Conservation (phyloP, 2,797 vertebrate species). For the Harpagifer antarcticus region DNA sequence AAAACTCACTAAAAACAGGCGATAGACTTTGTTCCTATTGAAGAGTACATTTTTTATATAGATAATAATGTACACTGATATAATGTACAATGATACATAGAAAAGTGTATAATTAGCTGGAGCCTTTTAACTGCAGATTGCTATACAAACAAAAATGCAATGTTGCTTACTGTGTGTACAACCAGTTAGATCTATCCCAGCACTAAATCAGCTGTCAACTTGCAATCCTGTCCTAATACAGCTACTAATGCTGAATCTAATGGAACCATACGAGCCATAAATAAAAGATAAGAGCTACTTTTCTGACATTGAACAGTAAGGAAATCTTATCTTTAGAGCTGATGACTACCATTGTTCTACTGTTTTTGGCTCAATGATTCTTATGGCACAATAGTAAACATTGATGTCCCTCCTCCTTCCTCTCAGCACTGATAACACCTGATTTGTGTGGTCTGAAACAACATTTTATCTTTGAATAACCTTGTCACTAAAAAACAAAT, state of each 20-base stretch:
- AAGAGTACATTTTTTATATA: too few relatives aligned
- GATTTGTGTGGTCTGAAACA: neutral
- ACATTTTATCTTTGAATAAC: neutral
- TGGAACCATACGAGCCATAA: slow-evolving; percentile 10
- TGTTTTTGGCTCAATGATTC: neutral
- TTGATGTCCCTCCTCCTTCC: neutral
- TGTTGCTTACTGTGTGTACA: neutral
- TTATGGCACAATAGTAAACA: neutral
- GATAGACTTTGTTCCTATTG: too few relatives aligned
- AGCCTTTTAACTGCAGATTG: neutral
- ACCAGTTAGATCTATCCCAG: slow-evolving; percentile 25
- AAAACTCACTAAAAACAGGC: too few relatives aligned
- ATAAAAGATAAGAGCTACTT: slow-evolving; percentile 4
- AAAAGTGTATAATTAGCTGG: neutral
- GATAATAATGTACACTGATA: too few relatives aligned
- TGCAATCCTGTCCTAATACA: slow-evolving; percentile 10
- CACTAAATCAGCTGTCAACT: slow-evolving; percentile 26
- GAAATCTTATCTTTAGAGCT: slow-evolving; percentile 10
- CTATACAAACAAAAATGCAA: neutral
- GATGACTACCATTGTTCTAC: neutral
- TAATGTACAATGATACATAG: neutral
- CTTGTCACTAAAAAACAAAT: neutral
- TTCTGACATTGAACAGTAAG: slow-evolving; percentile 13
- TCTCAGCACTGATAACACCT: neutral
- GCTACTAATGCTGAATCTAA: slow-evolving; percentile 16